phyloP scores from a whole-genome alignment of 2,113 vertebrate genomes.

The Castor canadensis region DNA sequence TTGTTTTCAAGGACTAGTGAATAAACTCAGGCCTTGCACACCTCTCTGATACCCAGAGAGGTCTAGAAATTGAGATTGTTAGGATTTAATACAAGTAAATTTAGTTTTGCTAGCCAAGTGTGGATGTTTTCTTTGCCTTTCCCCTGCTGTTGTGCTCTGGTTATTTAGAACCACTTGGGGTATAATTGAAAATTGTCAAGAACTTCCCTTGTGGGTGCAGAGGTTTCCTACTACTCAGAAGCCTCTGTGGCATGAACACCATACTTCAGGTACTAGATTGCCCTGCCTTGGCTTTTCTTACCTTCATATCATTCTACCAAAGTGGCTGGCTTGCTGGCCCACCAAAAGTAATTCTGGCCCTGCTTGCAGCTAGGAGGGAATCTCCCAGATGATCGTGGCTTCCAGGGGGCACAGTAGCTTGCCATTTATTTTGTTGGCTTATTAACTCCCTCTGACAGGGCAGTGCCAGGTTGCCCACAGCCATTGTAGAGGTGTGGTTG shows the following conservation, averaged over 20 bases:
- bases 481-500: constrained; percentile 40
- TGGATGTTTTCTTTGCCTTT: neutral
- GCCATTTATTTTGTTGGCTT: constrained; percentile 15
- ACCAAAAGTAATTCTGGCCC: neutral
- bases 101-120: neutral
- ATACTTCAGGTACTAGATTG: neutral
- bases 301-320: neutral
- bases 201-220: neutral
- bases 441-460: neutral
- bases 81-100: neutral
- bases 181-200: neutral
- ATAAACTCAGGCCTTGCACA: neutral
- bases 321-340: neutral
- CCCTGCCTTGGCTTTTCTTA: neutral
- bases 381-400: neutral
- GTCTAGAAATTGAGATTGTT: neutral
- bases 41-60: neutral
- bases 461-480: neutral
- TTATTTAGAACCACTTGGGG: neutral
- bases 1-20: neutral
- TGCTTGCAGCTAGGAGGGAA: neutral
- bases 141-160: neutral
- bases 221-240: neutral
- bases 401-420: neutral
- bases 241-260: neutral